Base-by-base conservation (phyloP, 2,888 invertebrate species). In the Tipula confusa region DNA sequence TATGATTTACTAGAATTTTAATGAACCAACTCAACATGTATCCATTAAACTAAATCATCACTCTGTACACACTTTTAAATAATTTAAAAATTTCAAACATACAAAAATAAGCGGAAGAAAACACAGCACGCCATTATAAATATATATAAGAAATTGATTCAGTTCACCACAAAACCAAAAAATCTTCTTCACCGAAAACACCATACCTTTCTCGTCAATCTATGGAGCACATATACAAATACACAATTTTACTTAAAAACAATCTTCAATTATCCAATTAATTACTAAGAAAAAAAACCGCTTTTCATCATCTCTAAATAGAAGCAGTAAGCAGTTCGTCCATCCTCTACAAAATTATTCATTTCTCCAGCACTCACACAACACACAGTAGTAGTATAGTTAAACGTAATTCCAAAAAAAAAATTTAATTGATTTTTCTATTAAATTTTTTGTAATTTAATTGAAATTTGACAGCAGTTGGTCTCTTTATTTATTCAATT, bases 201-300 rank as follows among this genome's bases (percentile, higher is more conserved):
- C 43, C 24, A 64, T 64, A 64, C 24, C 64, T 9, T n/a, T 64
- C 24, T 64, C 64, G 64, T 64, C 64, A 64, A 5, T 64, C 64
- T 64, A 18, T n/a, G n/a, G n/a, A n/a, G n/a, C n/a, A 24, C 6
- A 24, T 24, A 64, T 9, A 18, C 43, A n/a, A n/a, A n/a, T n/a
- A 43, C 64, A 9, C 18, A 64, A 64, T 18, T 24, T 64, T 24
- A 64, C 24, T 64, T n/a, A 64, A 64, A 64, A 64, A 24, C 64
- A 64, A 64, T 64, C 64, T 64, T 64, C 64, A 64, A 64, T 64
- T 64, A 64, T 64, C 64, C 64, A 64, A 64, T 64, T 64, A 64
- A 64, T 64, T 64, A 64, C 64, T 24, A 13, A 43, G 43, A 43
- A 43, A n/a, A 64, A 18, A 64, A 64, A 24, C 64, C 64, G 64